Base-by-base conservation (phyloP, 1,140 invertebrate genomes). In the Cydia splendana region DNA sequence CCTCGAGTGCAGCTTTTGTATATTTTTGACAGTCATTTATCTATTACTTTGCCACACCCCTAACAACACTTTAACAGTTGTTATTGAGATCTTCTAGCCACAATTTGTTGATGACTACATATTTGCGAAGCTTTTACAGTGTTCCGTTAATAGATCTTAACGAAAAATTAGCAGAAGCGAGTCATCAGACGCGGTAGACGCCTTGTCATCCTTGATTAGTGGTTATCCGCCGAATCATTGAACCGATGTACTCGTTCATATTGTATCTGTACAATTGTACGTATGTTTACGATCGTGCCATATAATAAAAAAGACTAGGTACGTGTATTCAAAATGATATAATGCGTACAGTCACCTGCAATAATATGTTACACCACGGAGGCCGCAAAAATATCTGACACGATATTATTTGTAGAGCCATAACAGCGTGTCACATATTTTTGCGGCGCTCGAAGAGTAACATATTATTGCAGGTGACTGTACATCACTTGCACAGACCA, bases 41-140 rank as follows among this genome's bases (percentile, higher is more conserved):
- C 15, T 5, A 20, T 57, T 18, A 57, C 6, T 18, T 62, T 62
- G 20, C 42, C 9, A 45, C 48, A 48, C 13, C n/a, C 71, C 24
- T 76, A 71, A 34, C 82, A 86, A 62, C 86, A 80, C 85, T 85
- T 75, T 10, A 15, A 69, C 67, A 74, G 65, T 62, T 77, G 81
- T 78, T 87, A 85, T 86, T 82, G 79, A 71, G 82, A 89, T 82
- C 84, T 89, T 85, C 79, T 86, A 89, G 86, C 87, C 83, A 81
- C 85, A 90, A 91, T 91, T 89, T 81, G 84, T 84, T 86, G 82
- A 81, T 84, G 76, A 76, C 78, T 84, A n/a, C n/a, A n/a, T n/a
- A 80, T 77, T 82, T 81, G 75, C 83, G 81, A 83, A 78, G 78
- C 80, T 85, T 87, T 88, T 87, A 87, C 86, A 79, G 80, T 81